phyloP scores from a whole-genome alignment of 2,888 invertebrate species.

The Argyra leucocephala region DNA sequence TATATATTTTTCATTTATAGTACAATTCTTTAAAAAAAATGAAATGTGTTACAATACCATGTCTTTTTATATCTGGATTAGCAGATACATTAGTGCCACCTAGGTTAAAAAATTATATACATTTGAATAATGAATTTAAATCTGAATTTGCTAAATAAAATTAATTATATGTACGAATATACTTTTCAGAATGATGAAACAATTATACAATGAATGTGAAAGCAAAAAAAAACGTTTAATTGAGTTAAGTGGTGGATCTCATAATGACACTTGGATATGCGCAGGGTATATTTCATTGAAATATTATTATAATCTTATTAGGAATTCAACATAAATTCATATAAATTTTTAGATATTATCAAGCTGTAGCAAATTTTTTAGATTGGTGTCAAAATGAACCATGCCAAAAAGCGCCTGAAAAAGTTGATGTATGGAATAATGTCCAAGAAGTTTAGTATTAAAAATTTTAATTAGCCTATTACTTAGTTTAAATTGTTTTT shows the following conservation, averaged over 20 bases:
- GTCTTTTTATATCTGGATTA: conserved; percentile 79
- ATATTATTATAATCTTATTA: not conserved
- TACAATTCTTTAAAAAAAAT: conserved; percentile 68
- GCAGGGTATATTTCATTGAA: conserved; percentile 54
- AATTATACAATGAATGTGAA: conserved; percentile 64
- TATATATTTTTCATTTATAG: conserved; percentile 48
- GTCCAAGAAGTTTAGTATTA: conserved; percentile 33
- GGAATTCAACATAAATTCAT: not conserved
- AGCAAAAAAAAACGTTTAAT: conserved; percentile 67
- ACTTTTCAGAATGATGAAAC: conserved; percentile 62
- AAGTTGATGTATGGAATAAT: conserved; percentile 41
- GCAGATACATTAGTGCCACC: conserved; percentile 84
- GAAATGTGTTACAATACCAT: conserved; percentile 60
- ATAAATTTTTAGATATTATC: conserved; percentile 36
- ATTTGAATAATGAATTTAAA: no score
- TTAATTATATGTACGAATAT: not conserved
- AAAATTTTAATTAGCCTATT: not conserved
- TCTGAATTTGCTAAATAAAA: no score
- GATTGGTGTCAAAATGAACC: conserved; percentile 28
- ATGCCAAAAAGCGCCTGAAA: conserved; percentile 37
- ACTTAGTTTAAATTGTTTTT: not conserved
- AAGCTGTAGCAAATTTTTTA: conserved; percentile 37
- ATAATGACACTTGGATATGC: conserved; percentile 91
- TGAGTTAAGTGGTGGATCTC: conserved; percentile 73
- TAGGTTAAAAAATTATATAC: conserved; percentile 20